phyloP scores from a whole-genome alignment of 1,140 invertebrate genomes.

The Meloidogyne chitwoodi region DNA sequence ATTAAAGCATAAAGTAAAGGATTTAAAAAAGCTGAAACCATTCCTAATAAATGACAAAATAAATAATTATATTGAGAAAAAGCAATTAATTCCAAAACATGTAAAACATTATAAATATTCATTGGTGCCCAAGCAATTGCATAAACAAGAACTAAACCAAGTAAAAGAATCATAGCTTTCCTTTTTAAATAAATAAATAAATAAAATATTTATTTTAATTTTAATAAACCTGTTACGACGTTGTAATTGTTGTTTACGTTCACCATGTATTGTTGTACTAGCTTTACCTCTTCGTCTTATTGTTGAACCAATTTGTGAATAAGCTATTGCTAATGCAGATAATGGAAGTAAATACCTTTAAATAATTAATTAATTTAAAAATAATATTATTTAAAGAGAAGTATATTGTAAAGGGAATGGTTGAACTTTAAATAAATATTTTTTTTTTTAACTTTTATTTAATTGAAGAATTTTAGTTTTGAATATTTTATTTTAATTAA shows the following conservation, averaged over 20 bases:
- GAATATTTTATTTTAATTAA: not conserved
- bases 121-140: slow-evolving; percentile 55
- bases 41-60: slow-evolving; percentile 57
- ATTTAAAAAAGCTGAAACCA: slow-evolving; percentile 55
- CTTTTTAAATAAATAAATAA: slow-evolving; percentile 25
- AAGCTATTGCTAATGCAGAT: slow-evolving; percentile 50
- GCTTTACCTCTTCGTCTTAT: slow-evolving; percentile 50
- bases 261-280: slow-evolving; percentile 43
- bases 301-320: slow-evolving; percentile 57
- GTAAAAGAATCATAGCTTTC: slow-evolving; percentile 51
- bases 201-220: slow-evolving; percentile 5
- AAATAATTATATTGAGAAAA: slow-evolving; percentile 60
- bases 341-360: slow-evolving; percentile 49
- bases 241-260: slow-evolving; percentile 31
- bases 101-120: slow-evolving; percentile 56
- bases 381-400: no score
- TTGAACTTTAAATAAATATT: no score
- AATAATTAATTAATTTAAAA: not conserved
- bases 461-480: not conserved
- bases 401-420: no score
- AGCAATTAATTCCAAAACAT: slow-evolving; percentile 55
- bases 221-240: slow-evolving; percentile 34
- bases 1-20: slow-evolving; percentile 55
- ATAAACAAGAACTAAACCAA: slow-evolving; percentile 53
- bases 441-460: no score